Percentiles rank a stretch among this genome's conserved stretches.
Evolutionary conservation across 23 tunicate genomes (phyloP).

Genomic region (Clavelina lepadiformis): DNA sequence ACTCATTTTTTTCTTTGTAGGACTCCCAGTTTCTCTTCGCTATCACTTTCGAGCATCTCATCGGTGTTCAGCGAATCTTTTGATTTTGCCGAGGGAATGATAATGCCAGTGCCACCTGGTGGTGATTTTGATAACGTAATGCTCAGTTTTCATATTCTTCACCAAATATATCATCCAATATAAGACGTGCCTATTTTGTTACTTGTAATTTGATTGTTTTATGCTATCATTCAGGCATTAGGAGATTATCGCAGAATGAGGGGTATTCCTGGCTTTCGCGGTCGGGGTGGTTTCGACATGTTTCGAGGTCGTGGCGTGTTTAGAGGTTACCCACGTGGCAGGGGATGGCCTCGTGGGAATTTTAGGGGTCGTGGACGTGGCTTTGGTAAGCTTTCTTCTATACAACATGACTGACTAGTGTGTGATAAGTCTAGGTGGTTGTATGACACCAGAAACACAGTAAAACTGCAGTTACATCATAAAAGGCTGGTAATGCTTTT

Average conservation of each 20-base stretch:
- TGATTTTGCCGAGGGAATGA: conserved; percentile 66
- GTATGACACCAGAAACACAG: no score
- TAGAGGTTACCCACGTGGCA: conserved; percentile 57
- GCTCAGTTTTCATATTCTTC: no score
- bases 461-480: no score
- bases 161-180: no score
- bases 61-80: conserved; percentile 84
- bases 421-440: no score
- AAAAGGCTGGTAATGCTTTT: no score
- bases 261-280: conserved; percentile 44
- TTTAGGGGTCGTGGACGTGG: conserved; percentile 72
- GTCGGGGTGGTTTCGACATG: conserved; percentile 44
- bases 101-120: conserved; percentile 19
- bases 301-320: conserved; percentile 61
- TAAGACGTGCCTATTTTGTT: no score
- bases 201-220: no score
- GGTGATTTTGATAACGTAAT: no score
- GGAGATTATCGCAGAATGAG: conserved; percentile 39
- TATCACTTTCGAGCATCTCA: conserved; percentile 60
- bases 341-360: conserved; percentile 42
- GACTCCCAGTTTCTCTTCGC: conserved; percentile 68
- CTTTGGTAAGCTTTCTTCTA: no score
- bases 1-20: conserved; percentile 22
- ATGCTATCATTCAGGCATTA: conserved; percentile 39
- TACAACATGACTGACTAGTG: no score